Evolutionary conservation across 2,888 invertebrate species (phyloP).

Genomic region (Torymus texanus): DNA sequence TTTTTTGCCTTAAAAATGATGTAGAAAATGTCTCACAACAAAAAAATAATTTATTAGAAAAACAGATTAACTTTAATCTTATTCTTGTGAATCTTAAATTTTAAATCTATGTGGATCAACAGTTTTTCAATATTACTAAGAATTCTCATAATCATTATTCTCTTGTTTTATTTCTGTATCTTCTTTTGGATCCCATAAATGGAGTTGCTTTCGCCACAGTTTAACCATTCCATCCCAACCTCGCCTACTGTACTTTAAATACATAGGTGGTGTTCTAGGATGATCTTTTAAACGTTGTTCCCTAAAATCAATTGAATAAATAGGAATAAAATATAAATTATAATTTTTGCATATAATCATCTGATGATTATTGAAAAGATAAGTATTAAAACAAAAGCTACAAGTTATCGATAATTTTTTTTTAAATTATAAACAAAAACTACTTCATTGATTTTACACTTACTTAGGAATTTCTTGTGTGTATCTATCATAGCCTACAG

Average conservation of each 20-base stretch:
- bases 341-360: not conserved
- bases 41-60: slow-evolving; percentile 56
- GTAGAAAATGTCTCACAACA: slow-evolving; percentile 44
- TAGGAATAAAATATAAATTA: not conserved
- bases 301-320: slow-evolving; percentile 73
- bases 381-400: no score
- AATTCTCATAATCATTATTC: slow-evolving; percentile 3
- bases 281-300: slow-evolving; percentile 82
- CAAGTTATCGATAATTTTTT: no score
- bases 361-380: not conserved
- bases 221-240: slow-evolving; percentile 94
- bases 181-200: slow-evolving; percentile 83
- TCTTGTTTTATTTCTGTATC: slow-evolving; percentile 43
- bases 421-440: no score
- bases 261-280: slow-evolving; percentile 93
- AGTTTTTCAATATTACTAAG: slow-evolving; percentile 34
- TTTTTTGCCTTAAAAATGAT: slow-evolving; percentile 16
- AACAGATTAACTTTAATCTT: slow-evolving; percentile 41
- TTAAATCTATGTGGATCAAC: slow-evolving; percentile 27
- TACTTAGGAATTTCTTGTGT: slow-evolving; percentile 82
- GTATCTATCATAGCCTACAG: slow-evolving; percentile 89
- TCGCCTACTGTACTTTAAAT: slow-evolving; percentile 90
- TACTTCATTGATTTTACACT: slow-evolving; percentile 64
- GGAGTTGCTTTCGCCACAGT: slow-evolving; percentile 90
- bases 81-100: slow-evolving; percentile 37